phyloP scores from a whole-genome alignment of 2,888 invertebrate genomes.

The Danaus chrysippus region DNA sequence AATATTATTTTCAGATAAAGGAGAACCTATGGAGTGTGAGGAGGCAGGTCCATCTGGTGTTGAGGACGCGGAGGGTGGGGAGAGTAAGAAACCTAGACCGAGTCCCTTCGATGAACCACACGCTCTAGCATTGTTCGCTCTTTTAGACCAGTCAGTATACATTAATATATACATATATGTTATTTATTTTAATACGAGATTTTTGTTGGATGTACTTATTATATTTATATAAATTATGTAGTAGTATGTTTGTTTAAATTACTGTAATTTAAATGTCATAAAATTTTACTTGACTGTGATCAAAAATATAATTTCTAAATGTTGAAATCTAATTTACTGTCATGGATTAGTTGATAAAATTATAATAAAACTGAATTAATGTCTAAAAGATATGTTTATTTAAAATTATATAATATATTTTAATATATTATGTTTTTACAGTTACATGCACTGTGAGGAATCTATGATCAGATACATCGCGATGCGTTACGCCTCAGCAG shows the following conservation, averaged over 20 bases:
- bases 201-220: too few relatives aligned
- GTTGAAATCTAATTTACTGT: too few relatives aligned
- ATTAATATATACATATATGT: conserved; percentile 4
- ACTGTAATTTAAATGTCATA: too few relatives aligned
- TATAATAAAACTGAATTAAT: too few relatives aligned
- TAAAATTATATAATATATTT: too few relatives aligned
- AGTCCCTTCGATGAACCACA: conserved; percentile 62
- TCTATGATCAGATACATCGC: conserved; percentile 90
- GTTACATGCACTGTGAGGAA: conserved; percentile 87
- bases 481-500: conserved; percentile 87
- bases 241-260: too few relatives aligned
- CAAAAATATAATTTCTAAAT: too few relatives aligned
- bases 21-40: conserved; percentile 38
- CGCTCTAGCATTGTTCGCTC: conserved; percentile 64
- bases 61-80: conserved; percentile 54
- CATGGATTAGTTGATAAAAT: too few relatives aligned
- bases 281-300: too few relatives aligned
- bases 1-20: conserved; percentile 37
- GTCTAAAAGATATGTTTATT: too few relatives aligned
- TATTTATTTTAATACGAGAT: background rate
- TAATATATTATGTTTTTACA: conserved; percentile 40
- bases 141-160: conserved; percentile 67
- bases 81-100: conserved; percentile 39
- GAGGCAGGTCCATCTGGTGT: conserved; percentile 39
- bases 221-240: too few relatives aligned